These are phyloP conservation scores for Bovichtus variegatus DNA, from an alignment of 2,797 vertebrate species.

Conservation along the genomic window DNA sequence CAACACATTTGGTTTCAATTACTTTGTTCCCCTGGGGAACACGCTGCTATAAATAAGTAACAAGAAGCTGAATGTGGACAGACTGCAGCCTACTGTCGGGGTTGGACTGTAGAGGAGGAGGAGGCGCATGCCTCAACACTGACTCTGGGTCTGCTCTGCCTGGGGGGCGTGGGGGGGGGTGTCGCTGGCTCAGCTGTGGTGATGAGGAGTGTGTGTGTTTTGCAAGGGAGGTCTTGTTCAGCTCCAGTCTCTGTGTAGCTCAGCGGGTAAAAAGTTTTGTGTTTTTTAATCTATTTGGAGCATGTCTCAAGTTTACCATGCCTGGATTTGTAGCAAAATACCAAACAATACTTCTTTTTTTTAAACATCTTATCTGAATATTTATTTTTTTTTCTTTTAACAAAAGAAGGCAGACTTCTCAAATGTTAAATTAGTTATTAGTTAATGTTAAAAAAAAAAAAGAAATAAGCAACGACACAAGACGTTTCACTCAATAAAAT, in stretches of 20 bases:
- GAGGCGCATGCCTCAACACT: slow-evolving; percentile 25
- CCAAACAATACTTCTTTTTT: not conserved
- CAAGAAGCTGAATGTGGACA: slow-evolving; percentile 64
- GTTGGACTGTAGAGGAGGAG: slow-evolving; percentile 17
- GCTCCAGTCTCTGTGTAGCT: not conserved
- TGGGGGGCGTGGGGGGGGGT: slow-evolving; percentile 5
- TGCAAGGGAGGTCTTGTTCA: not conserved
- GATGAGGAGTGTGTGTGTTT: not conserved
- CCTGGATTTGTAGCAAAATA: not conserved
- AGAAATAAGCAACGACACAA: not conserved
- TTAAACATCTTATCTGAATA: not conserved
- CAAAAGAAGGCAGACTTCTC: not conserved
- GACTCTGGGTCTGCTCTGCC: slow-evolving; percentile 11
- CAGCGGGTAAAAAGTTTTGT: not conserved
- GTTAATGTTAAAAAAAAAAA: too few species aligned
- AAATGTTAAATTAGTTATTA: not conserved
- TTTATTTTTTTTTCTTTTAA: not conserved
- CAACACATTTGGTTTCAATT: slow-evolving; percentile 86
- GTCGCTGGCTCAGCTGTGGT: slow-evolving; percentile 8
- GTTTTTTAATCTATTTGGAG: not conserved
- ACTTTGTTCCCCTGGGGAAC: slow-evolving; percentile 70
- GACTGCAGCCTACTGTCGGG: slow-evolving; percentile 57
- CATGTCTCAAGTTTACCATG: not conserved
- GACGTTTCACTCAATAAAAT: not conserved
- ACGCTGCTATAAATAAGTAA: slow-evolving; percentile 85